phyloP scores from a whole-genome alignment of 2,888 invertebrate genomes.

The Xylophagus ater region DNA sequence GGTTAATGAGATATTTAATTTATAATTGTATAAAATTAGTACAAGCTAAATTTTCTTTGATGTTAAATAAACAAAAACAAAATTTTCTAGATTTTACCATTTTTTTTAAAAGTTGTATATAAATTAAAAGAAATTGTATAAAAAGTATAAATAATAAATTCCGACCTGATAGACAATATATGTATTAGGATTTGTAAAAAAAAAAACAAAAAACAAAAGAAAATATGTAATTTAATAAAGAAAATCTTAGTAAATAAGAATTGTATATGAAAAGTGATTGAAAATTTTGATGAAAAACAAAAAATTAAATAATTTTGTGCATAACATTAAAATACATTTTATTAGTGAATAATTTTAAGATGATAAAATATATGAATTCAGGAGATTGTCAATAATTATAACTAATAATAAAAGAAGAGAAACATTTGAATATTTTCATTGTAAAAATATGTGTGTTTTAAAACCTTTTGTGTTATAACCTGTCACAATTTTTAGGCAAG shows the following conservation, averaged over 20 bases:
- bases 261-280: not conserved
- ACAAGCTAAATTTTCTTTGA: too few relatives aligned
- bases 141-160: constrained; percentile 13
- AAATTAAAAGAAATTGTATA: not conserved
- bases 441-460: constrained; percentile 1
- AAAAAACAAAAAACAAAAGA: not conserved
- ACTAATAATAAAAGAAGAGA: constrained; percentile 6
- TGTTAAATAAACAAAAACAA: too few relatives aligned
- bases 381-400: not conserved
- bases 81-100: too few relatives aligned
- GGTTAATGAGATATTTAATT: too few relatives aligned
- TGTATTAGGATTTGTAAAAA: not conserved
- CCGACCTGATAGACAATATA: constrained; percentile 19
- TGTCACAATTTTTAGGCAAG: too few relatives aligned
- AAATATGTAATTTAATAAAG: too few relatives aligned
- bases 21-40: too few relatives aligned
- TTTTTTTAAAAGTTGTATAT: not conserved
- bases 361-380: not conserved
- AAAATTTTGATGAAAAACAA: not conserved
- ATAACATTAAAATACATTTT: not conserved
- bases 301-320: not conserved
- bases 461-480: too few relatives aligned
- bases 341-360: too few relatives aligned
- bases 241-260: not conserved
- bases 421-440: constrained; percentile 16